These are phyloP conservation scores for Mechanitis messenoides DNA, from an alignment of 2,888 invertebrate genomes.

Conservation along the genomic window DNA sequence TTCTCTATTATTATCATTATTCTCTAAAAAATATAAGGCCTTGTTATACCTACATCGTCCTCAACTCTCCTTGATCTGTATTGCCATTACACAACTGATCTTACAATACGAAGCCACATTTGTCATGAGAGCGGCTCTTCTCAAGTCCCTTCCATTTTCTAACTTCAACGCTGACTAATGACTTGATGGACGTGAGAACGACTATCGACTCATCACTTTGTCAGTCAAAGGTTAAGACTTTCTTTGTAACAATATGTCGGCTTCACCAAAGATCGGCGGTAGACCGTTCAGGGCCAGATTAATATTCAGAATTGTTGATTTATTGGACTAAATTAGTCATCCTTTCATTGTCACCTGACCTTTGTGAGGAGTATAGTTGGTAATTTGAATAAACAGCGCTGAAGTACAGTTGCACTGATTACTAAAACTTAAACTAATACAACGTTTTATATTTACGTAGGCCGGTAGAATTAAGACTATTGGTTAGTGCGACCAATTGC, in stretches of 20 bases:
- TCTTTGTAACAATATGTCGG: conserved; percentile 54
- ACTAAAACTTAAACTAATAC: too few species aligned
- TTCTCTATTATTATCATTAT: not conserved
- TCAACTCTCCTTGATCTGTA: conserved; percentile 43
- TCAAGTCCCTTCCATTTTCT: conserved; percentile 20
- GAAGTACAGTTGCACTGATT: too few species aligned
- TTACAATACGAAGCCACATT: conserved; percentile 55
- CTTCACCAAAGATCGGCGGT: conserved; percentile 47
- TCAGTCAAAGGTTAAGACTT: conserved; percentile 54
- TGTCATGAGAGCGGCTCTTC: conserved; percentile 46
- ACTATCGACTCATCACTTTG: conserved; percentile 63
- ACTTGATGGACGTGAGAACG: conserved; percentile 63
- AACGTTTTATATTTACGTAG: too few species aligned
- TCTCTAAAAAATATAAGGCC: not conserved
- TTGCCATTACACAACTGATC: conserved; percentile 52
- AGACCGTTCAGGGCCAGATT: conserved; percentile 7
- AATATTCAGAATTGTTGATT: conserved; percentile 5
- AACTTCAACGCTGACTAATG: conserved; percentile 64
- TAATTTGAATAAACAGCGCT: too few species aligned
- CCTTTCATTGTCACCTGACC: too few species aligned
- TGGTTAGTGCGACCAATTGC: not conserved
- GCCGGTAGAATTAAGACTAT: too few species aligned
- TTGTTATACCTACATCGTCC: conserved; percentile 15
- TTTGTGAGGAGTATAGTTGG: too few species aligned
- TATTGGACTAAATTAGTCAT: too few species aligned